Evolutionary conservation across 2,888 invertebrate species (phyloP).

Genomic region (Megastigmus dorsalis): DNA sequence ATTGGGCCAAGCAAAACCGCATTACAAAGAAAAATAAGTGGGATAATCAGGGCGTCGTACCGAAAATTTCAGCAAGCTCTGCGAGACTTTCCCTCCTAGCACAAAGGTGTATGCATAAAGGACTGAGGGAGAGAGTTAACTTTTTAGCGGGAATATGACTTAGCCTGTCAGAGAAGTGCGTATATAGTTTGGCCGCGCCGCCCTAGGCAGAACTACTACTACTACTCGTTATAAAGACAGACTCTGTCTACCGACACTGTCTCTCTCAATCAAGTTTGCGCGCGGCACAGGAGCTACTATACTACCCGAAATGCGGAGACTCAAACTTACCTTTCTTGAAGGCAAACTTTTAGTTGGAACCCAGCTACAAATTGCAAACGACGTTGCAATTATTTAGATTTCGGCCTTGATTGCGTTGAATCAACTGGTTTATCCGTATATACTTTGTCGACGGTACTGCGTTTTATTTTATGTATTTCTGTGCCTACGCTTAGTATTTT

Average conservation of each 20-base stretch:
- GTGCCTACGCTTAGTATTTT: too few species aligned
- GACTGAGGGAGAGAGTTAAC: too few species aligned
- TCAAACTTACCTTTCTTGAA: conserved; percentile 12
- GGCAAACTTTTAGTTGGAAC: conserved; percentile 3
- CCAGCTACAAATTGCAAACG: not conserved
- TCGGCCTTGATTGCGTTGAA: not conserved
- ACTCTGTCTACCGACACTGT: conserved; percentile 12
- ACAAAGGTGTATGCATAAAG: too few species aligned
- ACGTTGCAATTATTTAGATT: conserved; percentile 2
- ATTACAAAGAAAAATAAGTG: too few species aligned
- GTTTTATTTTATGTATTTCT: too few species aligned
- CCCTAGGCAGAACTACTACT: conserved; percentile 19
- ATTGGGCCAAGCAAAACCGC: too few species aligned
- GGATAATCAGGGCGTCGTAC: too few species aligned
- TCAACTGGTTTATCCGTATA: too few species aligned
- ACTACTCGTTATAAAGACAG: conserved; percentile 29
- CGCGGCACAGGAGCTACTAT: conserved; percentile 3
- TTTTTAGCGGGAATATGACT: conserved; percentile 31
- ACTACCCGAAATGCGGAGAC: conserved; percentile 20
- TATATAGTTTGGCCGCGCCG: not conserved
- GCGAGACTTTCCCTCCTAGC: too few species aligned
- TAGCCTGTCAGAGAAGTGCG: not conserved
- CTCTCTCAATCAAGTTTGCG: conserved; percentile 34
- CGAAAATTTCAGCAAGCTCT: too few species aligned
- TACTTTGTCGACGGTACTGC: too few species aligned